Percentiles rank a stretch among this genome's conserved stretches.
Conservation (phyloP, 2,888 invertebrate species). For the Rhimphoctona megacephalus region DNA sequence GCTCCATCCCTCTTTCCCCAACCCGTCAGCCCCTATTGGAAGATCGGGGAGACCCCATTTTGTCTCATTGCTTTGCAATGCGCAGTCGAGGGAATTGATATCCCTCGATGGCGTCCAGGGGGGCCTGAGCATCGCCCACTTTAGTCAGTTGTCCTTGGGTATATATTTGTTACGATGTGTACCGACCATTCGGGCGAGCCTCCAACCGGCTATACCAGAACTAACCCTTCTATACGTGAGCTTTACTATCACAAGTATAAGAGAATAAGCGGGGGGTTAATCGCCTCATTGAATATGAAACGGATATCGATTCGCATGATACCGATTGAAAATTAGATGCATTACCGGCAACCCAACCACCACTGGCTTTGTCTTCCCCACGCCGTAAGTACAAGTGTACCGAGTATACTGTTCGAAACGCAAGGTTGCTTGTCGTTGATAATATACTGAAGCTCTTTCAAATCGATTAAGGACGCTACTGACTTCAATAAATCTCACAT, state of each 20-base stretch:
- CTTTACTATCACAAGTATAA: slow-evolving; percentile 51
- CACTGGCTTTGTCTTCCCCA: slow-evolving; percentile 42
- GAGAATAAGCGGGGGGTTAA: slow-evolving; percentile 76
- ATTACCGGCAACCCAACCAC: slow-evolving; percentile 55
- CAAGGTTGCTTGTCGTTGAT: not conserved
- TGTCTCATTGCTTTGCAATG: slow-evolving; percentile 41
- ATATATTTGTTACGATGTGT: not conserved
- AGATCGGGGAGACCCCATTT: slow-evolving; percentile 5
- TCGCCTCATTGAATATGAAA: slow-evolving; percentile 83
- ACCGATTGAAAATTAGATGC: slow-evolving; percentile 77
- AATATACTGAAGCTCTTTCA: not conserved
- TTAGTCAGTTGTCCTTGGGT: slow-evolving; percentile 20
- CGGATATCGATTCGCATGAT: slow-evolving; percentile 80
- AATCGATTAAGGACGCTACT: slow-evolving; percentile 42
- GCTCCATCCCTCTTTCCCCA: not conserved
- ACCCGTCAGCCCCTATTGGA: not conserved
- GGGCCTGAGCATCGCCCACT: slow-evolving; percentile 24
- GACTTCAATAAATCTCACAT: not conserved
- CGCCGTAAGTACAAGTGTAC: slow-evolving; percentile 28
- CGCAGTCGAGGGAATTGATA: slow-evolving; percentile 39
- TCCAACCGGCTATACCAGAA: slow-evolving; percentile 7
- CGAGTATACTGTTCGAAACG: not conserved
- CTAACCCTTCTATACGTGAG: slow-evolving; percentile 18
- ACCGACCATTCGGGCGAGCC: slow-evolving; percentile 27
- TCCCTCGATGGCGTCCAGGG: slow-evolving; percentile 31